Base-by-base conservation (phyloP, 1,140 invertebrate genomes). In the Trichogramma pretiosum region DNA sequence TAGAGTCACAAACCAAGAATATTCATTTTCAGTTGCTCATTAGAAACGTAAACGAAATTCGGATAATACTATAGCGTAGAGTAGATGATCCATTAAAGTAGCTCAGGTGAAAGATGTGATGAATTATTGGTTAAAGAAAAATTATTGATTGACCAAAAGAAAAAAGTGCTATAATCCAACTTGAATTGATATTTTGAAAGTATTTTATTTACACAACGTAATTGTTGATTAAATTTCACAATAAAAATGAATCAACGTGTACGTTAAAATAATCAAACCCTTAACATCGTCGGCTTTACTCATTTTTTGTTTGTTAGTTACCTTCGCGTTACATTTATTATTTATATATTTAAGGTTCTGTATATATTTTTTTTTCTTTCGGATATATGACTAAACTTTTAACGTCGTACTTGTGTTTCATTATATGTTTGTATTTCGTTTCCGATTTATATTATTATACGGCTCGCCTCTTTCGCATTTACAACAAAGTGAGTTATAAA, bases 161-260 rank as follows among this genome's bases (percentile, higher is more conserved):
- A 35, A 40, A 37, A 13, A n/a, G n/a, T n/a, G n/a, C n/a, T n/a
- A n/a, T n/a, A n/a, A n/a, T n/a, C n/a, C n/a, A n/a, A n/a, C n/a
- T n/a, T n/a, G n/a, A 43, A 9, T 22, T 36, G 26, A 44, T 47
- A 32, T 48, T 48, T 49, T 40, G 42, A 48, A 46, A 32, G 19
- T 53, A 49, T 48, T 49, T 53, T 49, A 53, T 53, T 53, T 44
- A 49, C 42, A 53, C 42, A 53, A 49, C 34, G 16, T 49, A 45
- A 45, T 16, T 34, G 43, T 33, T 26, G 26, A 43, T 49, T 49
- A 37, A 50, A 50, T 50, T 50, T n/a, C 40, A 49, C 35, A 38
- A 49, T 44, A 35, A 26, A 49, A 42, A 49, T 30, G 23, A 42
- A 41, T 22, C 11, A 49, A 37, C 24, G 40, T 30, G 34, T 35